Evolutionary conservation across 2,888 invertebrate genomes (phyloP), one percentile per base, ranked within the genome.

Genomic region (Gymnoscelis rufifasciata): DNA sequence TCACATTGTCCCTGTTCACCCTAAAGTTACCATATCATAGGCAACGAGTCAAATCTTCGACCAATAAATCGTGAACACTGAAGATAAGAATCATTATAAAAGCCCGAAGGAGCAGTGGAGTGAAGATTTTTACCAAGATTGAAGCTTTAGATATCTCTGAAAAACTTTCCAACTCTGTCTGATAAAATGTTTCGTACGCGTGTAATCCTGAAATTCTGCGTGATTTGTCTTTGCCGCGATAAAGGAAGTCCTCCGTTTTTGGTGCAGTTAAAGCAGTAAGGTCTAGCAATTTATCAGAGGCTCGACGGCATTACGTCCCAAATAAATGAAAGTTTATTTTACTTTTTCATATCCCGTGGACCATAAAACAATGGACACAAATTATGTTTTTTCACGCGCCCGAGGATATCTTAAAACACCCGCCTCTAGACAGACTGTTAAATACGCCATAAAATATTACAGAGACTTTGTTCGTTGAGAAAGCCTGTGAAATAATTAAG

Each of bases 111-210:
- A 74, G 66, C 61, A 74, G 82, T 80, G 69, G 67, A 71, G 71
- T 62, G 57, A 65, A 74, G 65, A 69, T 77, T 76, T 74, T 67
- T 70, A 69, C 69, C 67, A 68, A 75, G 79, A 80, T 79, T 72
- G 66, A 60, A 63, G 78, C 68, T 78, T 78, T 66, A 74, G 80
- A 77, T 81, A 75, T 76, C 70, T 67, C 64, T 64, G 66, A 68
- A 71, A 72, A 82, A 79, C 63, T 81, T 81, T 68, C 52, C 62
- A 64, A 61, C 60, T 62, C 47, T 57, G 58, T 66, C 71, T 70
- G 82, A 82, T 83, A 81, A 83, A 79, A 80, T 79, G 80, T 79
- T 82, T 77, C 66, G 74, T 74, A 69, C 74, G 70, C 70, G 63
- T 75, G 78, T 82, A 82, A 83, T 82, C 79, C 79, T 60, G 54